These are phyloP conservation scores for Ametastegia equiseti DNA, from an alignment of 2,888 invertebrate genomes.

Conservation along the genomic window DNA sequence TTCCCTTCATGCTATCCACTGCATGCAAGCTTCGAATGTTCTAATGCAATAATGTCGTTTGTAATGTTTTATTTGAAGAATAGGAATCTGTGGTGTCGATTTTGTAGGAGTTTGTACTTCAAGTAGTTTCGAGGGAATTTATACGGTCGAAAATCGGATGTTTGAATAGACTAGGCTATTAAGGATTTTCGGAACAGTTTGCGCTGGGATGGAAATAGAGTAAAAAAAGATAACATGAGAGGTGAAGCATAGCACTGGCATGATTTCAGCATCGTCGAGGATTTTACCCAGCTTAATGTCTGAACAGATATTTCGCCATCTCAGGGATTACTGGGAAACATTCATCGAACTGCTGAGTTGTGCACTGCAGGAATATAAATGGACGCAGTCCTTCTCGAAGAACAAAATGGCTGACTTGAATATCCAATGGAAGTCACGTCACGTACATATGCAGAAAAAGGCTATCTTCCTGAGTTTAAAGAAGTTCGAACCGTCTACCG, in stretches of 20 bases:
- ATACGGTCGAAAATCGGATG: not conserved
- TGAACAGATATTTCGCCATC: conserved; percentile 32
- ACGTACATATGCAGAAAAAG: conserved; percentile 23
- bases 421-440: conserved; percentile 6
- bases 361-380: conserved; percentile 18
- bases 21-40: conserved; percentile 2
- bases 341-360: conserved; percentile 32
- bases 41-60: not conserved
- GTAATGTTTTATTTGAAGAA: not conserved
- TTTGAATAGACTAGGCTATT: not conserved
- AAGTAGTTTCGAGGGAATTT: not conserved
- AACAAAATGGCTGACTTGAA: conserved; percentile 11
- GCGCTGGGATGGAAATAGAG: not conserved
- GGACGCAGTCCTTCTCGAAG: conserved; percentile 15
- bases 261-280: conserved; percentile 18
- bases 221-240: not conserved
- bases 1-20: not conserved
- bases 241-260: not conserved
- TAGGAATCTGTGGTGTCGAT: not conserved
- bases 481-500: not conserved
- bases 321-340: conserved; percentile 29
- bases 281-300: conserved; percentile 30
- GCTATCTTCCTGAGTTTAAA: conserved; percentile 13
- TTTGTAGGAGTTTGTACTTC: not conserved
- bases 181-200: not conserved